Base-by-base conservation (phyloP, 35 echinoderm and acorn worm species). In the Strongylocentrotus purpuratus region DNA sequence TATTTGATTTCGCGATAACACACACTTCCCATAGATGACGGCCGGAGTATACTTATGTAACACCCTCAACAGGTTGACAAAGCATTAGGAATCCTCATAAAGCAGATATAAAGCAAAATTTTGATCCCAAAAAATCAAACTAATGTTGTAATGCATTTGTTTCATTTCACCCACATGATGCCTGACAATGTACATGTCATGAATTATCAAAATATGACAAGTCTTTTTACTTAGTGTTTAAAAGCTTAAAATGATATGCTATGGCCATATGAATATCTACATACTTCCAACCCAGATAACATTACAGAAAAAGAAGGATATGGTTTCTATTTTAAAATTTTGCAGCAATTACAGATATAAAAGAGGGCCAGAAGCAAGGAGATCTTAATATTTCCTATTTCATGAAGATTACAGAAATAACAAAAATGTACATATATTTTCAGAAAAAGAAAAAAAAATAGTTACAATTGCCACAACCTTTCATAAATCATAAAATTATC, bases 381-480 rank as follows among this genome's bases (percentile, higher is more conserved):
- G 65, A 15, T 28, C 65, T 78, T 11, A 59, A 59, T 59, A 59
- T 59, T 59, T 59, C 52, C 52, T 78, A 28, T 70, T 22, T n/a
- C 65, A 78, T 78, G 20, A 78, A 78, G 28, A 78, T 78, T 78
- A 28, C 20, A 78, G 65, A 78, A 78, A 78, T 25, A 78, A 78
- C 65, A 78, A 78, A 78, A 78, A 78, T 78, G 65, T 78, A 78
- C 65, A 78, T 78, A 78, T 78, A 78, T n/a, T 78, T 78, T 78
- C 65, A 78, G 50, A 55, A 28, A 78, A 22, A 78, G n/a, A n/a
- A 28, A n/a, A 22, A 25, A 28, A 55, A 78, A 78, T 78, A 78
- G 22, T 78, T 78, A 28, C 20, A 78, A 78, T 78, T 78, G 65
- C 65, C 65, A 78, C 65, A 78, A 78, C 28, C 28, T 22, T 7